phyloP scores from a whole-genome alignment of 2,113 vertebrate species.

The Suncus etruscus region DNA sequence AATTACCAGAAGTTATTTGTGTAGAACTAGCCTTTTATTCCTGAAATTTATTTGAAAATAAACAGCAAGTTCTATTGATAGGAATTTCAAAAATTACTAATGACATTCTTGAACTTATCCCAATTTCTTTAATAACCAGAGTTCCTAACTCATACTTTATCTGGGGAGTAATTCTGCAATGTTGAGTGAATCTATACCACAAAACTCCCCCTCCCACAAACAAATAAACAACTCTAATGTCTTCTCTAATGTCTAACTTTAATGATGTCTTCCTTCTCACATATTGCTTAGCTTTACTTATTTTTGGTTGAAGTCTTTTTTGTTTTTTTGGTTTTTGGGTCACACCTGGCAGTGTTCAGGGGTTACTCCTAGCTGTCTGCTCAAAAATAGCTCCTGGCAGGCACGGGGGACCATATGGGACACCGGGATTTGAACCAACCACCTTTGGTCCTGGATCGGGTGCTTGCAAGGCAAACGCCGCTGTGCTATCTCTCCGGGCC shows the following conservation, averaged over 20 bases:
- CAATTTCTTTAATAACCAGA: conserved; percentile 9
- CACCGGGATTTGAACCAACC: too few species aligned
- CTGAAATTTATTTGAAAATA: conserved; percentile 32
- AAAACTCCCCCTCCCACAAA: neutral
- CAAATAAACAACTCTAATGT: neutral
- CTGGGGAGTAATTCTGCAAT: neutral
- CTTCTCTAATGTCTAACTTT: too few species aligned
- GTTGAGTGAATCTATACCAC: neutral
- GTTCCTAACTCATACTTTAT: neutral
- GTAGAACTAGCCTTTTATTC: conserved; percentile 19
- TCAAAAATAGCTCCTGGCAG: too few species aligned
- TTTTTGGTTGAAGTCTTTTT: neutral
- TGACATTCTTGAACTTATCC: neutral
- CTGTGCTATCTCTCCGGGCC: too few species aligned
- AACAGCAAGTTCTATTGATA: conserved; percentile 10
- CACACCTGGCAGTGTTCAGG: too few species aligned
- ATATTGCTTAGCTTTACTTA: neutral
- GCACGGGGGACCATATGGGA: too few species aligned
- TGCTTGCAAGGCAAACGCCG: too few species aligned
- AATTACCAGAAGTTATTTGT: conserved; percentile 47
- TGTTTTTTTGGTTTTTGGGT: too few species aligned
- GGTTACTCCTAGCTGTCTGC: too few species aligned
- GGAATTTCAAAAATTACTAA: conserved; percentile 36
- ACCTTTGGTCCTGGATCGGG: too few species aligned
- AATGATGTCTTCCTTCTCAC: neutral